Base-by-base conservation (phyloP, 2,888 invertebrate species). In the Pyrgus malvae region DNA sequence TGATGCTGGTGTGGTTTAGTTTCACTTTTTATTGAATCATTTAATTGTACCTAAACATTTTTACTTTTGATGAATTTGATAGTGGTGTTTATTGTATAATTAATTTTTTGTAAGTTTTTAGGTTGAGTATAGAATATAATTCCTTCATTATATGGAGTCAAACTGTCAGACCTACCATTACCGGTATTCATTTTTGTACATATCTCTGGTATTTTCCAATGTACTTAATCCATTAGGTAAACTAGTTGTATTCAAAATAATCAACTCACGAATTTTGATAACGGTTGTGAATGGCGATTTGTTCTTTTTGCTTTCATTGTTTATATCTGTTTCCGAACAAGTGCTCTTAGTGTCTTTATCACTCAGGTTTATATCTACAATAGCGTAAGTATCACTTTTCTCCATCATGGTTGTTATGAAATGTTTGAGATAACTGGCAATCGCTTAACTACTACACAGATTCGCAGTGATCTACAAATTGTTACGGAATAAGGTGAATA, bases 251-350 rank as follows among this genome's bases (percentile, higher is more conserved):
- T 16, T 46, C 12, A 31, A 54, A 40, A 38, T 11, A 46, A 54
- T 40, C 41, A 61, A 86, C 88, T 88, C 80, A 89, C 89, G 81
- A 68, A 82, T 79, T 71, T 83, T 81, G 59, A 87, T 73, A 54
- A 86, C 74, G 19, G 82, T 80, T 41, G 74, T 74, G 58, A 82
- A 74, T 11, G 79, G 71, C 2, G 69, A 64, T 54, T 69, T 72
- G 19, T 58, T 67, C 57, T 70, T 80, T 60, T 68, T 72, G 50
- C 60, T 65, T 61, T 68, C 71, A 41, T 72, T 76, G 16, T 48
- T 61, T 55, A 45, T 54, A 42, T 72, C 64, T 27, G 64, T 65
- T 42, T 66, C 67, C 17, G 61, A 55, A 29, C 62, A 67, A 51
- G 59, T 61, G 57, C 70, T 67, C 56, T 69, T 74, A 58, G 70